Base-by-base conservation (phyloP, 2,113 vertebrate species). In the Onychorhynchus coronatus region DNA sequence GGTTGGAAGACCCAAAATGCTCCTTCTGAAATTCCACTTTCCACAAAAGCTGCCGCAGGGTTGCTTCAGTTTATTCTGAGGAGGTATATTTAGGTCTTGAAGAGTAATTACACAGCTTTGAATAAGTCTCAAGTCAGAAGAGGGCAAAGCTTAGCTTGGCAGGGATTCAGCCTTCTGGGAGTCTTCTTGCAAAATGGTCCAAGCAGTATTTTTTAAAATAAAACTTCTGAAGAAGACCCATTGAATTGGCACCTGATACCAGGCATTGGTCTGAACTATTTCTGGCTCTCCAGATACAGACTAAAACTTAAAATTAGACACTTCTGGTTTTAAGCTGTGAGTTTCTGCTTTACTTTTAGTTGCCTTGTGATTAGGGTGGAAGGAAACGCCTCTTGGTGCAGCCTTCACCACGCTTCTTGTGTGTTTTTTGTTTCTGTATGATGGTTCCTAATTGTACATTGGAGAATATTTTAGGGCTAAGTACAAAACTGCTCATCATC, bases 391-490 rank as follows among this genome's bases (percentile, higher is more conserved):
- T 76, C 91, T 44, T 0, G 0, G 35, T 71, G 65, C 50, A n/a
- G 66, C 42, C 61, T 58, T 91, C 68, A 5, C 81, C 50, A 31
- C 4, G 0, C 49, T 86, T 27, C 79, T 87, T 55, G 42, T 61
- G 74, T 83, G 77, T 39, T 53, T 47, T 89, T 89, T 75, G 50
- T 82, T 70, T 93, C 75, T 77, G 2, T 90, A 1, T 65, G 91
- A 35, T 59, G 46, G 41, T 33, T 93, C 63, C 82, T 98, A 97
- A 98, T 95, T 98, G 95, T 95, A 91, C 59, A 89, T 95, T 49
- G 79, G 68, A 89, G 78, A 72, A 85, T 75, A 85, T 91, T 88
- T 88, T 65, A 86, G 42, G 83, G 52, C 94, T 96, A 94, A 96
- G 96, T 90, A 89, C 33, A 49, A 94, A 97, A 89, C 92, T 82